Evolutionary conservation across 1,140 invertebrate genomes (phyloP).

Genomic region (Calephelis nemesis): DNA sequence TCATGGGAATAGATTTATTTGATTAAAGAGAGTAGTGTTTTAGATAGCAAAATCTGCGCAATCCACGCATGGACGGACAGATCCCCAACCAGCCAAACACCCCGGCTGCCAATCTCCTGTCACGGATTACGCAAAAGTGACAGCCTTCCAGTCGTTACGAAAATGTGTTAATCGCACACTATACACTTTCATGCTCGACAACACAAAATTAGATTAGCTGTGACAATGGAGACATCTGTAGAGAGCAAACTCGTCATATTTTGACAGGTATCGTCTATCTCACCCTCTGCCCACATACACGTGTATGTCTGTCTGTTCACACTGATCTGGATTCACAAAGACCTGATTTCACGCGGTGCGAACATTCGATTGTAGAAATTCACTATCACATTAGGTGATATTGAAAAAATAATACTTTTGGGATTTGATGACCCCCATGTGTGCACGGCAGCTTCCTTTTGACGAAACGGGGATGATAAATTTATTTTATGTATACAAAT

Average conservation of each 20-base stretch:
- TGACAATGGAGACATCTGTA: constrained; percentile 74
- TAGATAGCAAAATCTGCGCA: constrained; percentile 39
- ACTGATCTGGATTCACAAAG: constrained; percentile 47
- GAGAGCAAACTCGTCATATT: constrained; percentile 70
- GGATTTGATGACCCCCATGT: constrained; percentile 72
- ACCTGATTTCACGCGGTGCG: constrained; percentile 75
- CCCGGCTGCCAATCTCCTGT: constrained; percentile 71
- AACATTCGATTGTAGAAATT: constrained; percentile 72
- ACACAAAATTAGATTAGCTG: constrained; percentile 71
- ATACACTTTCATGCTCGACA: constrained; percentile 65
- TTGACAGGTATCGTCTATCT: constrained; percentile 72
- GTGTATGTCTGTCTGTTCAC: constrained; percentile 50
- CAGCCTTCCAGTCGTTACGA: constrained; percentile 72
- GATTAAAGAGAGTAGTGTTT: constrained; percentile 20
- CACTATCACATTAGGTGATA: constrained; percentile 66
- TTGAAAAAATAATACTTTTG: constrained; percentile 76
- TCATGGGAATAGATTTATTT: constrained; percentile 15
- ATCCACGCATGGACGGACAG: constrained; percentile 33
- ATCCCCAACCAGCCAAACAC: constrained; percentile 37
- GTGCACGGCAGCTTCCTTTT: constrained; percentile 73
- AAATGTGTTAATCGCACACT: constrained; percentile 72
- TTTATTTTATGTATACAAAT: constrained; percentile 79
- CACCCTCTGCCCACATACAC: constrained; percentile 66
- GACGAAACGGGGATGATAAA: constrained; percentile 71
- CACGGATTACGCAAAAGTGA: constrained; percentile 75